Base-by-base conservation (phyloP, 2,113 vertebrate genomes). In the Collichthys lucidus region DNA sequence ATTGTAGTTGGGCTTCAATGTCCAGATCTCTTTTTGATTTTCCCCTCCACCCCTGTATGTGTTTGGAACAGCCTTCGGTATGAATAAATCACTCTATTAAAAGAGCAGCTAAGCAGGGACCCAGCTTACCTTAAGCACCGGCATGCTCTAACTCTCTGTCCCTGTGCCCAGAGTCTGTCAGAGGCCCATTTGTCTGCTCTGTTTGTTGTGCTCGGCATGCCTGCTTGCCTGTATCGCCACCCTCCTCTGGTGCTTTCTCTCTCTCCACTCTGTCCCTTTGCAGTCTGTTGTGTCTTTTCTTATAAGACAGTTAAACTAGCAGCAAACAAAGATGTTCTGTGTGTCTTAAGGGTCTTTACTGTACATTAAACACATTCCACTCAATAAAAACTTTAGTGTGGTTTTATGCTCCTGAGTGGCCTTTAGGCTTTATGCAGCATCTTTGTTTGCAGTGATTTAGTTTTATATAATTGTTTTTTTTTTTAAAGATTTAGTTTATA, bases 261-360 rank as follows among this genome's bases (percentile, higher is more conserved):
- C 57, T 66, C 61, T 70, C 35, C 61, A 52, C 74, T 87, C 75
- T 83, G 63, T 73, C 74, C 70, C 61, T 77, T 78, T 77, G 31
- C 46, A 4, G 66, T 78, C 70, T 86, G 52, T 49, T 77, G 17
- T 59, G 57, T 42, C 52, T 85, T 64, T 44, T 35, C 29, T 50
- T 61, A 49, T 80, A 83, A 84, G 79, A 85, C 76, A 56, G 50
- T 87, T 80, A 53, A 72, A 77, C 79, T 74, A 85, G 61, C 70
- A 79, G 55, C 73, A 92, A 92, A 88, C 91, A 88, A 92, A 92
- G 81, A 89, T 85, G 89, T 50, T 68, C 11, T 42, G 26, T 74
- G 68, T 61, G 40, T 31, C 55, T n/a, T 47, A 3, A 10, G 4
- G 1, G 53, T 31, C 61, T 76, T 70, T 49, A 42, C 79, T 59